Evolutionary conservation across 2,888 invertebrate genomes (phyloP).

Genomic region (Drosophila multiciliata): DNA sequence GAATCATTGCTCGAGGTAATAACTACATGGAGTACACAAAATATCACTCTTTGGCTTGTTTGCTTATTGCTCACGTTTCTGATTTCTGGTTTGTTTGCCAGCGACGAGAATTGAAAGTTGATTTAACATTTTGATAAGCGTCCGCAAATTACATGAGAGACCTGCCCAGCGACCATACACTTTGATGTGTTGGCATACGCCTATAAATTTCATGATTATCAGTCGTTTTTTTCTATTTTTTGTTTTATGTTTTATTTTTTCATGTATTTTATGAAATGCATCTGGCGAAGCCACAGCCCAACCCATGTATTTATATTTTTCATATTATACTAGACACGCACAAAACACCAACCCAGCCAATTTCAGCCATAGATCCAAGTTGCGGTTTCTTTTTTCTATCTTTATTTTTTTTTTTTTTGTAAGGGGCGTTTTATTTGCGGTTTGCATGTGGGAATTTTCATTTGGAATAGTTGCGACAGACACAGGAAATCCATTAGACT

Average conservation of each 20-base stretch:
- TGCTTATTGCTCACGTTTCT: slow-evolving; percentile 71
- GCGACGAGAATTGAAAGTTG: slow-evolving; percentile 73
- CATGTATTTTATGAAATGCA: slow-evolving; percentile 60
- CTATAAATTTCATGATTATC: slow-evolving; percentile 78
- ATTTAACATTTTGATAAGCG: slow-evolving; percentile 77
- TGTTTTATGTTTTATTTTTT: slow-evolving; percentile 28
- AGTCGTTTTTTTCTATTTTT: slow-evolving; percentile 59
- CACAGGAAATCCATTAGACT: slow-evolving; percentile 36
- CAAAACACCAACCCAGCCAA: slow-evolving; percentile 30
- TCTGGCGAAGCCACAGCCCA: slow-evolving; percentile 66
- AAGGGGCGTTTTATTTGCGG: slow-evolving; percentile 71
- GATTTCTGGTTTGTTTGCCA: slow-evolving; percentile 36
- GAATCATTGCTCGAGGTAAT: slow-evolving; percentile 56
- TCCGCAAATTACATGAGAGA: slow-evolving; percentile 75
- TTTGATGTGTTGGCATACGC: slow-evolving; percentile 78
- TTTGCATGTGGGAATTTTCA: slow-evolving; percentile 71
- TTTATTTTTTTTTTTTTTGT: slow-evolving; percentile 26
- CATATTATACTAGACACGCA: slow-evolving; percentile 57
- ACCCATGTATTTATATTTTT: slow-evolving; percentile 28
- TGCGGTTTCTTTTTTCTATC: slow-evolving; percentile 25
- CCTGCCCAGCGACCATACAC: slow-evolving; percentile 60
- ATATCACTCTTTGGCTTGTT: slow-evolving; percentile 74
- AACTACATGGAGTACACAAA: slow-evolving; percentile 55
- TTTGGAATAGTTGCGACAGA: slow-evolving; percentile 26
- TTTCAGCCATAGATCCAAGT: slow-evolving; percentile 46